A percentile compares a stretch with the other conserved stretches of the same genome.
Evolutionary conservation across 2,113 vertebrate species (phyloP).

Genomic region (Cromileptes altivelis): DNA sequence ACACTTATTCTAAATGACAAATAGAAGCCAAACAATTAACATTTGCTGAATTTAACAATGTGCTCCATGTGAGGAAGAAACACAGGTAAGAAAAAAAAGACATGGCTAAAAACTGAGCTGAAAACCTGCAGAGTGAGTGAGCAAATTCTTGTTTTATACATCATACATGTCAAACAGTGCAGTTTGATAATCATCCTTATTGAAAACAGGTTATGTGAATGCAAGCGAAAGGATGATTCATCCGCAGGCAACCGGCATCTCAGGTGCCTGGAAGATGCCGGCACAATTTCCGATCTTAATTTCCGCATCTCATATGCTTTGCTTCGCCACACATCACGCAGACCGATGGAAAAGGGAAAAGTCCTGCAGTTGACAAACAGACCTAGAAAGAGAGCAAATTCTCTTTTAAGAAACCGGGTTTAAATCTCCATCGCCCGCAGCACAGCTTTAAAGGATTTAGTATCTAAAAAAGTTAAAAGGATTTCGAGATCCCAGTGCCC

Average conservation of each 20-base stretch:
- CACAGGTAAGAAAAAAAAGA: constrained; percentile 12
- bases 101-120: constrained; percentile 28
- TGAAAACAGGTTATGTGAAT: constrained; percentile 31
- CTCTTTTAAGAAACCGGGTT: constrained; percentile 39
- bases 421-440: neutral
- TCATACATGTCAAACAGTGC: constrained; percentile 12
- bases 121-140: constrained; percentile 48
- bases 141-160: constrained; percentile 20
- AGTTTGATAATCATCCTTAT: constrained; percentile 18
- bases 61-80: constrained; percentile 20
- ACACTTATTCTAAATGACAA: constrained; percentile 22
- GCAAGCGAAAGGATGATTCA: constrained; percentile 29
- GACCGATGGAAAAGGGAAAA: constrained; percentile 61
- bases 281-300: constrained; percentile 14
- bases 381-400: constrained; percentile 73
- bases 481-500: neutral
- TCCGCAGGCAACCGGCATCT: constrained; percentile 34
- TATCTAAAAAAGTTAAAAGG: neutral
- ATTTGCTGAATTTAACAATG: constrained; percentile 35
- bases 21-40: constrained; percentile 34
- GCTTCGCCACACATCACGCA: constrained; percentile 23
- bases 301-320: constrained; percentile 18
- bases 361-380: constrained; percentile 64
- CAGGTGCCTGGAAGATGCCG: constrained; percentile 25
- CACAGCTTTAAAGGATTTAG: constrained; percentile 16